Conservation (phyloP, 2,113 vertebrate species). For the Halichoerus grypus region DNA sequence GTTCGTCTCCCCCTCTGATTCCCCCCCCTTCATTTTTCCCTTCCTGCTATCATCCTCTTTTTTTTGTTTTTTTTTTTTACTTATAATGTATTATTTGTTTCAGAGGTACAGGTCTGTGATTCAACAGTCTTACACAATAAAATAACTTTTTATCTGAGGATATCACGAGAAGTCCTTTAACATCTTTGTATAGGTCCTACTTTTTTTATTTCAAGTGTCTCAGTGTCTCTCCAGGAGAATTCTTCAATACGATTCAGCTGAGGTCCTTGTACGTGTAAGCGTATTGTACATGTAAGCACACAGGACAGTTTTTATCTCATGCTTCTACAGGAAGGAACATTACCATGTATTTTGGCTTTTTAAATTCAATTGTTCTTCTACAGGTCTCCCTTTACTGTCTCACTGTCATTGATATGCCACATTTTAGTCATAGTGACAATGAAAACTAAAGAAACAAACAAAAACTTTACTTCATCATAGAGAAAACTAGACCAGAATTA, state of each 20-base stretch:
- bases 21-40: no score
- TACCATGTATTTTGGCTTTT: neutral
- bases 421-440: neutral
- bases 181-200: neutral
- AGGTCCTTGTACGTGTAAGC: neutral
- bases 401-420: neutral
- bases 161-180: neutral
- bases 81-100: no score
- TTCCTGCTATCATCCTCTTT: no score
- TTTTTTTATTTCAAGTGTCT: neutral
- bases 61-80: no score
- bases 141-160: neutral
- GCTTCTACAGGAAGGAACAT: neutral
- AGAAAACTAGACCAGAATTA: slow-evolving; percentile 25
- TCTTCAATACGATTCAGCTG: neutral
- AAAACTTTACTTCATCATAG: neutral
- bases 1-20: no score
- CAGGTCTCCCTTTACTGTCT: neutral
- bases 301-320: neutral
- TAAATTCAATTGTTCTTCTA: neutral
- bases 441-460: neutral
- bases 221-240: neutral
- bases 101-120: no score
- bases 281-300: neutral
- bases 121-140: neutral